phyloP scores from a whole-genome alignment of 53 echinoderm and acorn worm species.

The Crossaster papposus region DNA sequence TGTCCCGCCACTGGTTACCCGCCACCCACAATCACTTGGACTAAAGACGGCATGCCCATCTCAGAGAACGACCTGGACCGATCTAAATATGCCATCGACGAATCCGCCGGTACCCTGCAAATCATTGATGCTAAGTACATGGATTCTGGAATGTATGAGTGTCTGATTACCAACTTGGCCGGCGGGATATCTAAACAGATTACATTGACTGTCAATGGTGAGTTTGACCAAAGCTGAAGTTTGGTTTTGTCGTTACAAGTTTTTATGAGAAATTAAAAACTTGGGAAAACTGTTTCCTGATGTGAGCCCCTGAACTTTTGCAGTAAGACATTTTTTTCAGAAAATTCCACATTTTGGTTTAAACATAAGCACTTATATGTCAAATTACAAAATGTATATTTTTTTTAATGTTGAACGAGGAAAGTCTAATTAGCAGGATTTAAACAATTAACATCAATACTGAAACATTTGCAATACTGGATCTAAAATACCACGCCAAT shows the following conservation, averaged over 20 bases:
- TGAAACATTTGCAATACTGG: no score
- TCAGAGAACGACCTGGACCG: conserved; percentile 70
- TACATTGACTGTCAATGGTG: conserved; percentile 70
- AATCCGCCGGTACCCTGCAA: conserved; percentile 67
- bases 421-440: no score
- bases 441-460: no score
- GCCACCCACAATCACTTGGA: conserved; percentile 80
- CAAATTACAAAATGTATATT: no score
- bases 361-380: no score
- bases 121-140: conserved; percentile 50
- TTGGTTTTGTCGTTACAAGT: not conserved
- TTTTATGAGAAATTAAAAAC: no score
- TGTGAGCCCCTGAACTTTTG: no score
- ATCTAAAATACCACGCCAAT: no score
- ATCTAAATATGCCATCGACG: conserved; percentile 70
- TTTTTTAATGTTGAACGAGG: no score
- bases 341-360: no score
- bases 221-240: not conserved
- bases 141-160: conserved; percentile 73
- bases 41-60: conserved; percentile 77
- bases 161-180: conserved; percentile 65
- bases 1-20: conserved; percentile 84
- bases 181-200: conserved; percentile 71
- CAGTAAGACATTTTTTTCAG: no score
- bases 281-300: no score